A percentile compares a stretch with the other conserved stretches of the same genome.
These are phyloP conservation scores for Pantala flavescens DNA, from an alignment of 1,140 invertebrate genomes.

Conservation along the genomic window DNA sequence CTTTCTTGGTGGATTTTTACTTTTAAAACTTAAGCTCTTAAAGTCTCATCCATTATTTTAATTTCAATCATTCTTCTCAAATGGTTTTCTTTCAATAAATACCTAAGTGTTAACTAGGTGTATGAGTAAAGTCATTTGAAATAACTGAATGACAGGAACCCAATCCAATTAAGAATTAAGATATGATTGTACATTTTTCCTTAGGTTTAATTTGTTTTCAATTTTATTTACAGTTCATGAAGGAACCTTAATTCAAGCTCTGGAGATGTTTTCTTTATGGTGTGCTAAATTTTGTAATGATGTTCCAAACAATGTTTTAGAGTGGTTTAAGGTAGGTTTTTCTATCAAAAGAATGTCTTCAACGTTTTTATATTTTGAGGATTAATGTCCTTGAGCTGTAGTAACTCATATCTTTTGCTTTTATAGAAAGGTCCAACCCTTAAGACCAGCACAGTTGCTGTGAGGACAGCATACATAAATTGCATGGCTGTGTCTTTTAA, in stretches of 20 bases:
- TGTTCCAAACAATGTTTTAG: slow-evolving; percentile 57
- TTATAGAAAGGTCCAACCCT: slow-evolving; percentile 59
- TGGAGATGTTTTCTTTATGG: slow-evolving; percentile 75
- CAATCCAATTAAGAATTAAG: too few species aligned
- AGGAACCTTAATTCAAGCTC: slow-evolving; percentile 68
- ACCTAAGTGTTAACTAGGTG: too few species aligned
- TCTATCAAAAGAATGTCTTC: background rate
- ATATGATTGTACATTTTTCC: too few species aligned
- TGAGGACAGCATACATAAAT: slow-evolving; percentile 66
- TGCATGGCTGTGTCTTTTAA: slow-evolving; percentile 54
- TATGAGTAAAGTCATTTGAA: too few species aligned
- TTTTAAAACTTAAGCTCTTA: background rate
- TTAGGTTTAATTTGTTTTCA: too few species aligned
- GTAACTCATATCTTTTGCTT: slow-evolving; percentile 17
- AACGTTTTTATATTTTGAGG: slow-evolving; percentile 12
- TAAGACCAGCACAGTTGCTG: slow-evolving; percentile 65
- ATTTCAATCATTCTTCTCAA: too few species aligned
- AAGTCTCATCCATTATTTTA: too few species aligned
- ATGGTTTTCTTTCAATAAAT: too few species aligned
- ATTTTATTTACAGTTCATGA: slow-evolving; percentile 60
- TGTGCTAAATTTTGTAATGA: slow-evolving; percentile 52
- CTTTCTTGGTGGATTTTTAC: background rate
- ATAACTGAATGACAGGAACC: too few species aligned
- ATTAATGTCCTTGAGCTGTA: slow-evolving; percentile 16
- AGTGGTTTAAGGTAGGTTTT: slow-evolving; percentile 56